Evolutionary conservation across 30 jellyfish, hydroid and myxozoan genomes (phyloP), one percentile per base, ranked within the genome.

Genomic region (Sanderia malayensis): DNA sequence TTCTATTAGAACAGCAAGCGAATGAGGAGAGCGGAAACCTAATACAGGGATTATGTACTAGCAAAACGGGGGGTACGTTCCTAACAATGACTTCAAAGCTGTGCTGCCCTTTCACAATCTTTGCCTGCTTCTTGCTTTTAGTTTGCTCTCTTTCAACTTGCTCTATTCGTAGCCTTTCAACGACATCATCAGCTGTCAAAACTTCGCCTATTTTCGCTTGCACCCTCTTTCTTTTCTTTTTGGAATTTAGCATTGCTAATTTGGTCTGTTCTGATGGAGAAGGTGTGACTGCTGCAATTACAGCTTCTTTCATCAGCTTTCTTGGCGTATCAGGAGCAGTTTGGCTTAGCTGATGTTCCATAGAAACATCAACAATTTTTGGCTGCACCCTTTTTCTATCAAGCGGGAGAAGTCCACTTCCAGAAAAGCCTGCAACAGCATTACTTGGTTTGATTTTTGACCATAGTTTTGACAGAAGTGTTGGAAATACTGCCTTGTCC

Each of bases 211-310:
- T 13, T 37, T 37, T 37, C 13, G 52, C 52, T 37, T 37, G 52
- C 52, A 37, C 52, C 52, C 52, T 37, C 13, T 37, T 37, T 37
- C 67, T 55, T 24, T 55, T 55, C 67, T 55, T 55, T 24, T 55
- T 55, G 27, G 27, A 20, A 55, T 55, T 19, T 4, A 24, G 31
- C 31, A 24, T 55, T 20, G 31, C 31, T n/a, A 18, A 3, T 55
- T 55, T 19, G 7, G 67, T 24, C 67, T 55, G 67, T 18, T 24
- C 67, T 55, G 67, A 55, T 55, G 67, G 67, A n/a, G 67, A 55
- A n/a, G 67, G 19, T 55, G 67, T 55, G 31, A 55, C 31, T 55
- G 67, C 67, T 24, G 67, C 27, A n/a, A 55, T 55, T 55, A 55
- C 31, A 24, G 67, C 31, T 20, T 55, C 9, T n/a, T 55, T 55